A percentile compares a stretch with the other conserved stretches of the same genome.
Conservation (phyloP, 2,113 vertebrate species). For the Catagonus wagneri region DNA sequence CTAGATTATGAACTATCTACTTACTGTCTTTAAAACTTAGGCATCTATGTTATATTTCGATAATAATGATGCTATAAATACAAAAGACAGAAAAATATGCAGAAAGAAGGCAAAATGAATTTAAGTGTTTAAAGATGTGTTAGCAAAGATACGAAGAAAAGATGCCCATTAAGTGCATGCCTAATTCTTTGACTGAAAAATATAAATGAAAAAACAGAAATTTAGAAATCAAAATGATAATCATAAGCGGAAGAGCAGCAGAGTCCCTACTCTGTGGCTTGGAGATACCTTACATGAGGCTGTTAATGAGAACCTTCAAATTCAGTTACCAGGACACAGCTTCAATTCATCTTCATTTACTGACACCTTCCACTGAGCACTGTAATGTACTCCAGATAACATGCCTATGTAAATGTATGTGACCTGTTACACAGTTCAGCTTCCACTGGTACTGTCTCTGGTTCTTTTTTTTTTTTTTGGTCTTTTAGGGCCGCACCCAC, state of each 20-base stretch:
- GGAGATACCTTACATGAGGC: not conserved
- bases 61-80: constrained; percentile 17
- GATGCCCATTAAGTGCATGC: not conserved
- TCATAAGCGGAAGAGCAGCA: not conserved
- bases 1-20: not conserved
- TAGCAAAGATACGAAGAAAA: not conserved
- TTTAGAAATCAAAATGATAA: constrained; percentile 5
- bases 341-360: not conserved
- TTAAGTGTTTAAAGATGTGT: not conserved
- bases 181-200: constrained; percentile 28
- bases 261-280: not conserved
- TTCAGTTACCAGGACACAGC: not conserved
- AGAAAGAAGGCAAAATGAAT: not conserved
- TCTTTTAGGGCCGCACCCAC: too few species aligned
- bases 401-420: not conserved
- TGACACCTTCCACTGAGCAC: not conserved
- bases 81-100: not conserved
- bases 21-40: not conserved
- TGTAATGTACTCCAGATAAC: too few species aligned
- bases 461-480: too few species aligned
- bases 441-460: not conserved
- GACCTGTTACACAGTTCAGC: not conserved
- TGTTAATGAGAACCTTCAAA: not conserved
- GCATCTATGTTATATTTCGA: not conserved
- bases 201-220: constrained; percentile 21